These are phyloP conservation scores for Desmophyllum pertusum DNA, from an alignment of 92 coral and sea anemone genomes.

Conservation along the genomic window DNA sequence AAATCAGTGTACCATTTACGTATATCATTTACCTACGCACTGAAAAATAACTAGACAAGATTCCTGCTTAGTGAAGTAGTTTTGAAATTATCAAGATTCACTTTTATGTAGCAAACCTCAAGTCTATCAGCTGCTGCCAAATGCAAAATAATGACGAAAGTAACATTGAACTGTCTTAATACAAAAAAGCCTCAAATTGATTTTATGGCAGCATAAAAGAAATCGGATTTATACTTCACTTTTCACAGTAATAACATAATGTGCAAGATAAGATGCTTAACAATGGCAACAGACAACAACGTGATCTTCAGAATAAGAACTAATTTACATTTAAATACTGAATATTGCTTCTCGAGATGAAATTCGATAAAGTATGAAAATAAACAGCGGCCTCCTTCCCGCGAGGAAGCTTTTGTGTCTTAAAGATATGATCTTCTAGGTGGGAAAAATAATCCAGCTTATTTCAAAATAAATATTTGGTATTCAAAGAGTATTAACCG, in stretches of 20 bases:
- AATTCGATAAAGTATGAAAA: background rate
- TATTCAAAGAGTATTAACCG: background rate
- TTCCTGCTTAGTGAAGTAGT: background rate
- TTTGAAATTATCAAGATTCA: background rate
- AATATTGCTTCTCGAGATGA: conserved; percentile 5
- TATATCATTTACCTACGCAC: background rate
- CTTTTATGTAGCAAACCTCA: background rate
- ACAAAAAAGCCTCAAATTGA: background rate
- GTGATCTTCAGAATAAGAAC: conserved; percentile 8
- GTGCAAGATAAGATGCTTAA: conserved; percentile 15
- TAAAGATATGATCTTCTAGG: background rate
- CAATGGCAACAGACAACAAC: conserved; percentile 14
- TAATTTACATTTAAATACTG: conserved; percentile 22
- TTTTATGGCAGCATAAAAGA: background rate
- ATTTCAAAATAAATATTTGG: background rate
- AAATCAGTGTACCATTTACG: background rate
- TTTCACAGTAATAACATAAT: conserved; percentile 14
- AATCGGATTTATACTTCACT: conserved; percentile 16
- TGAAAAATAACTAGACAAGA: background rate
- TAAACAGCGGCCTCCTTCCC: background rate
- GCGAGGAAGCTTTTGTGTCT: background rate
- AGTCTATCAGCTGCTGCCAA: background rate
- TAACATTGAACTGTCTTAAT: background rate
- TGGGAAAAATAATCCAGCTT: background rate
- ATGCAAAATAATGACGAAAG: background rate